These are phyloP conservation scores for Spinus pinus DNA, from an alignment of 2,797 vertebrate genomes.

Conservation along the genomic window DNA sequence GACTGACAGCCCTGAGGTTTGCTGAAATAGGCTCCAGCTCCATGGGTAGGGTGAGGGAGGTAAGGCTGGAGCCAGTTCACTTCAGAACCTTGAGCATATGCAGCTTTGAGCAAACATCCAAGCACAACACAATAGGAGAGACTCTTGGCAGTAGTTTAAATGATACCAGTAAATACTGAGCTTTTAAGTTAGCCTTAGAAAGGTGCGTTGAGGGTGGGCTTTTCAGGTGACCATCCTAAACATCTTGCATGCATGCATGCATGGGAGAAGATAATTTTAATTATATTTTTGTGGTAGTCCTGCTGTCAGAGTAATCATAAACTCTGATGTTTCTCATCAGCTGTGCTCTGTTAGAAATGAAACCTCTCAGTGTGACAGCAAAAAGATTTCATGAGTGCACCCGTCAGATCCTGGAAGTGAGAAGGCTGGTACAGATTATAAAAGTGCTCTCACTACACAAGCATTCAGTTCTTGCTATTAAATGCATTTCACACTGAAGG, in stretches of 20 bases:
- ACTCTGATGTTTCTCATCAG: constrained; percentile 27
- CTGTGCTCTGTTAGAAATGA: constrained; percentile 6
- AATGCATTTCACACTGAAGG: background rate
- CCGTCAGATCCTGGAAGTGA: constrained; percentile 6
- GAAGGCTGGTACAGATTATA: constrained; percentile 13
- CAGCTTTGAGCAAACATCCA: background rate
- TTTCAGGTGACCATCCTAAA: background rate
- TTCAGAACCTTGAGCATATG: rapidly evolving
- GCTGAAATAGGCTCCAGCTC: background rate
- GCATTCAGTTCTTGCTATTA: background rate
- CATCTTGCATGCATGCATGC: background rate
- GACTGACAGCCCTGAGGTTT: background rate
- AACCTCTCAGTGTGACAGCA: constrained; percentile 34
- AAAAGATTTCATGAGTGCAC: constrained; percentile 11
- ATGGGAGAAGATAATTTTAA: background rate
- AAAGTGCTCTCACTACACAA: background rate
- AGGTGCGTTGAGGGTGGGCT: background rate
- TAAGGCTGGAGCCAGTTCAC: background rate
- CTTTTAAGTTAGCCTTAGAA: background rate
- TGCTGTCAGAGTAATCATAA: constrained; percentile 21
- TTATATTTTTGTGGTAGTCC: background rate
- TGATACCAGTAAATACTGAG: background rate
- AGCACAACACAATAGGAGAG: background rate
- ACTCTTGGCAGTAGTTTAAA: background rate
- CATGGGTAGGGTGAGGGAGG: background rate